Base-by-base conservation (phyloP, 1,140 invertebrate genomes). In the Cotesia glomerata region DNA sequence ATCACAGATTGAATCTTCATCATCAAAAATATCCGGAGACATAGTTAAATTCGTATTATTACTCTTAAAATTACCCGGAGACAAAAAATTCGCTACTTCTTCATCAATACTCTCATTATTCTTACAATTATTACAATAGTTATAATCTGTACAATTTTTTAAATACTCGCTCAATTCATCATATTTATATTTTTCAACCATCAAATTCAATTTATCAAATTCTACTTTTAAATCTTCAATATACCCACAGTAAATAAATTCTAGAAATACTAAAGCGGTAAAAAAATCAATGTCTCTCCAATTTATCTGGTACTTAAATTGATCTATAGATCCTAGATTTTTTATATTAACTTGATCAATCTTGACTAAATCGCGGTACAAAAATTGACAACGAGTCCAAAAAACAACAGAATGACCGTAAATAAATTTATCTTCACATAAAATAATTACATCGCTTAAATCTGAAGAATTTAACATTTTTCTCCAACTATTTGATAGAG, bases 101-200 rank as follows among this genome's bases (percentile, higher is more conserved):
- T 45, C 11, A 45, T 45, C 39, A 3, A 45, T 5, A 5, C 5
- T 11, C 5, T 45, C 39, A 7, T 7, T 7, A 7, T 45, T 45
- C 7, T 45, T 45, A 45, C 11, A 9, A 9, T 45, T 45, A n/a
- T n/a, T n/a, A n/a, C n/a, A n/a, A n/a, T n/a, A n/a, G n/a, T n/a
- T n/a, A n/a, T n/a, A n/a, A n/a, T n/a, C n/a, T n/a, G n/a, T n/a
- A 45, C 0, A 8, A 45, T 73, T 78, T 67, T 49, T 66, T 72
- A 76, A 64, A 62, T 49, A 83, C 69, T 74, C 81, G 83, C 58
- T 14, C 5, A 85, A 72, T 64, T 80, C 70, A 39, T 77, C 54
- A 7, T 82, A 56, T 36, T 76, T 72, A 59, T 86, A 85, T 51
- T 67, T 72, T 13, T 72, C 4, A 4, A 16, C 71, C 2, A 72